Evolutionary conservation across 2,113 vertebrate genomes (phyloP).

Genomic region (Menidia beryllina): DNA sequence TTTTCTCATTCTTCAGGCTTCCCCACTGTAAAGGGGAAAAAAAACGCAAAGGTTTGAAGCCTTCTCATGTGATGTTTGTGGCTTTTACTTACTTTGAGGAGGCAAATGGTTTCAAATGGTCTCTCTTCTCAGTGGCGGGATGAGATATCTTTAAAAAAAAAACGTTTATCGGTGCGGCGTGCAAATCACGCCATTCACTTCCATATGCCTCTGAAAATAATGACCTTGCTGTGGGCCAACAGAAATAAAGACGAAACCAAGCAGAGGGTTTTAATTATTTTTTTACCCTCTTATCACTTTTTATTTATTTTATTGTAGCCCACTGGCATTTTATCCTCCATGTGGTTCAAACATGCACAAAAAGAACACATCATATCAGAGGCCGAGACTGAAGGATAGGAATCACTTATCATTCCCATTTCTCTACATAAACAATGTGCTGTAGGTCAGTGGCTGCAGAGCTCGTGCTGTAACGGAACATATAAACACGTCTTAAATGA

Average conservation of each 20-base stretch:
- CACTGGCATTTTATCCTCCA: constrained; percentile 27
- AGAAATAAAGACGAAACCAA: constrained; percentile 17
- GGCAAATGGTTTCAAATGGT: constrained; percentile 43
- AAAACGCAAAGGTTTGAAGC: constrained; percentile 27
- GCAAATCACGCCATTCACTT: constrained; percentile 16
- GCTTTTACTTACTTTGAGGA: constrained; percentile 65
- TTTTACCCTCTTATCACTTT: constrained; percentile 41
- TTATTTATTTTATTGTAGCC: constrained; percentile 39
- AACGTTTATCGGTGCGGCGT: constrained; percentile 32
- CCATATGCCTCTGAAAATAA: constrained; percentile 10
- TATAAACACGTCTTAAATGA: constrained; percentile 75
- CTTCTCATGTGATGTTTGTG: constrained; percentile 49
- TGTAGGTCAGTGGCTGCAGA: constrained; percentile 66
- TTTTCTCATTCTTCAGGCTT: constrained; percentile 33
- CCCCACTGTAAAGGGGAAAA: constrained; percentile 18
- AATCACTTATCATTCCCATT: constrained; percentile 59
- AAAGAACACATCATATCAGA: constrained; percentile 49
- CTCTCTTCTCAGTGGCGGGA: constrained; percentile 13
- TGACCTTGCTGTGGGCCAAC: constrained; percentile 36
- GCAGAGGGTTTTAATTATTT: constrained; percentile 23
- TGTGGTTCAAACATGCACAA: constrained; percentile 28
- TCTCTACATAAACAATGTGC: constrained; percentile 65
- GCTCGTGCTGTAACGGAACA: constrained; percentile 52
- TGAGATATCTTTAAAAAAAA: constrained; percentile 25
- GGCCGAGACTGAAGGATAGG: constrained; percentile 42